Evolutionary conservation across 2,113 vertebrate genomes (phyloP), one percentile per base, ranked within the genome.

Genomic region (Plecturocebus donacophilus): DNA sequence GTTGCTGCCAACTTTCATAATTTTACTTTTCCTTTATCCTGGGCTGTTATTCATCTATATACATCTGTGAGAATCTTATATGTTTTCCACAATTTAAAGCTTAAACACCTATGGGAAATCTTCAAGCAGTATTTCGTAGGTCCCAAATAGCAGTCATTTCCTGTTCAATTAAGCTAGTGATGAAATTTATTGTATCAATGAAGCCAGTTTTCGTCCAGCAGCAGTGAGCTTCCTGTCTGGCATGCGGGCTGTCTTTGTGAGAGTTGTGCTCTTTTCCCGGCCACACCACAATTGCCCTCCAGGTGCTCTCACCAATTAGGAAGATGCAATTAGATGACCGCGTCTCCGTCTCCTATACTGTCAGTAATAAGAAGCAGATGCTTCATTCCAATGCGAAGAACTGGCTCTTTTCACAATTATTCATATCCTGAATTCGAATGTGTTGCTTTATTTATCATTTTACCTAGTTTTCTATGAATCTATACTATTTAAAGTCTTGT

Each of bases 111-210:
- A 0, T 20, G 83, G 61, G 91, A 97, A 96, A 73, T 42, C 40
- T 92, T 84, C 94, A 38, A 3, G 0, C 68, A 83, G 75, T 83
- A 93, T 66, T 82, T 81, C 87, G 88, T 87, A 93, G 94, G 81
- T 84, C 96, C 94, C 89, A 70, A 75, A 87, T 5, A 89, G n/a
- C 77, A 90, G 71, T 38, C 40, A 68, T 71, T 96, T 94, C 49
- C 82, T 91, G 49, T 85, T 71, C 66, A 93, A 96, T 87, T 80
- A 73, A 94, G 80, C 71, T 84, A 84, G 56, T 61, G 66, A 56
- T 90, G 76, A 75, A 70, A 96, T 75, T 94, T 70, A 49, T 94
- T 84, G 32, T 56, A 84, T 95, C 76, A 92, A 52, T 56, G 30
- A 80, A 96, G 66, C 38, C 81, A 47, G 56, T 73, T 77, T 95